Base-by-base conservation (phyloP, 2,797 vertebrate species). In the Gambusia yucatana region DNA sequence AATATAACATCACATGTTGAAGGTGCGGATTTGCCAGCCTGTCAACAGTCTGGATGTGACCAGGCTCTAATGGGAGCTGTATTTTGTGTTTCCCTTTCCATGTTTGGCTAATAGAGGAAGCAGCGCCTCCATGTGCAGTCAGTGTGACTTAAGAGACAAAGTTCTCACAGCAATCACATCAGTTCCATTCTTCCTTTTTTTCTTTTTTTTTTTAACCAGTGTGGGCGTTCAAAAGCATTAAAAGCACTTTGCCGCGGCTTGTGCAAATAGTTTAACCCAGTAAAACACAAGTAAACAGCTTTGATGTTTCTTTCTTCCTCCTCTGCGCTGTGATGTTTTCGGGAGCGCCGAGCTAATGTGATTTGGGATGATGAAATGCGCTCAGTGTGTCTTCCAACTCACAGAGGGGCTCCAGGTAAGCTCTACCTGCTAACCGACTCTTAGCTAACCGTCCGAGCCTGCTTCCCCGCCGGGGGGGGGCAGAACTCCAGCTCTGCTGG, bases 371-470 rank as follows among this genome's bases (percentile, higher is more conserved):
- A 87, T 86, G 91, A 87, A 84, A 76, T 55, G 11, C 0, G 46
- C 87, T 43, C 91, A 88, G 91, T 67, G 5, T 83, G 91, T 78
- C 71, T 73, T 30, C 90, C 30, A 43, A 87, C 83, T 84, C 87
- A 36, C 87, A 79, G 77, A 78, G 86, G 86, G 83, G 88, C 74
- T 88, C 65, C 78, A 74, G 87, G 86, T 89, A 55, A 82, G 85
- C 80, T 84, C 73, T 84, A 82, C 83, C 85, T 76, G 87, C 91
- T 91, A 91, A 81, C 81, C 71, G 16, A 14, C 82, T 13, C 86
- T 92, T 90, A 91, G 91, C 87, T 86, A 85, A 91, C 81, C 78
- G 82, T 90, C 75, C 84, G 82, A 90, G 82, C 83, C 59, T 59
- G 73, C 52, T 1, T 73, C 83, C 93, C 88, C 2, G 77, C 46